Percentiles rank a stretch among this genome's conserved stretches.
These are phyloP conservation scores for Hirudo medicinalis DNA, from an alignment of 1,140 invertebrate species.

Conservation along the genomic window DNA sequence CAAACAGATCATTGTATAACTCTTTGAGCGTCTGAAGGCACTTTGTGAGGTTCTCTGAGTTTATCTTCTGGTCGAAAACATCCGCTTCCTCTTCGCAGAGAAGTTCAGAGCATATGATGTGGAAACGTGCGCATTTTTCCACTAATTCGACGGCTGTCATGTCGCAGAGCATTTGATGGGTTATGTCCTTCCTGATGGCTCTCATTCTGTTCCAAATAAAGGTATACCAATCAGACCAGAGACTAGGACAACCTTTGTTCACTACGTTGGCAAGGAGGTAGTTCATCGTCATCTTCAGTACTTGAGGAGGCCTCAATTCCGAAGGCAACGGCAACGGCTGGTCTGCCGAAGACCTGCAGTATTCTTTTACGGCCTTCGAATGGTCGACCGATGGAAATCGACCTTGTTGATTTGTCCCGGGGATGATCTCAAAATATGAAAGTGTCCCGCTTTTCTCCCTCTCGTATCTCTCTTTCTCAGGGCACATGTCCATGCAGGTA, in stretches of 20 bases:
- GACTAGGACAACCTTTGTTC: constrained; percentile 44
- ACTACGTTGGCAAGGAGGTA: constrained; percentile 70
- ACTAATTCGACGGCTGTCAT: constrained; percentile 65
- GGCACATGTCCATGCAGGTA: constrained; percentile 91
- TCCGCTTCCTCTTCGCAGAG: constrained; percentile 71
- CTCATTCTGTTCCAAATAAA: constrained; percentile 48
- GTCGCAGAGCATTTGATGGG: constrained; percentile 77
- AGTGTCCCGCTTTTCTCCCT: constrained; percentile 67
- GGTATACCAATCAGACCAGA: constrained; percentile 42
- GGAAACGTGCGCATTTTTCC: constrained; percentile 89
- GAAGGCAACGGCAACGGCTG: constrained; percentile 64
- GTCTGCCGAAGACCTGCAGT: constrained; percentile 63
- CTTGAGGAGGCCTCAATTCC: constrained; percentile 66
- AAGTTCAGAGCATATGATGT: constrained; percentile 78
- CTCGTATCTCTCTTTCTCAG: constrained; percentile 84
- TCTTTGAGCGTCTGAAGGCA: constrained; percentile 87
- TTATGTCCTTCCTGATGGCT: constrained; percentile 90
- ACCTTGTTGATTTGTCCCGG: constrained; percentile 28
- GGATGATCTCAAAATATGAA: constrained; percentile 49
- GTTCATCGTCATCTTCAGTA: constrained; percentile 73
- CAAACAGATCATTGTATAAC: constrained; percentile 65
- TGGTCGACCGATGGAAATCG: constrained; percentile 36
- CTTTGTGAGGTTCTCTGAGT: constrained; percentile 90
- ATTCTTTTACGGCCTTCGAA: constrained; percentile 64
- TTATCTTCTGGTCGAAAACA: constrained; percentile 86